A percentile compares a stretch with the other conserved stretches of the same genome.
Conservation (phyloP, 2,113 vertebrate genomes). For the Bothrops jararaca region DNA sequence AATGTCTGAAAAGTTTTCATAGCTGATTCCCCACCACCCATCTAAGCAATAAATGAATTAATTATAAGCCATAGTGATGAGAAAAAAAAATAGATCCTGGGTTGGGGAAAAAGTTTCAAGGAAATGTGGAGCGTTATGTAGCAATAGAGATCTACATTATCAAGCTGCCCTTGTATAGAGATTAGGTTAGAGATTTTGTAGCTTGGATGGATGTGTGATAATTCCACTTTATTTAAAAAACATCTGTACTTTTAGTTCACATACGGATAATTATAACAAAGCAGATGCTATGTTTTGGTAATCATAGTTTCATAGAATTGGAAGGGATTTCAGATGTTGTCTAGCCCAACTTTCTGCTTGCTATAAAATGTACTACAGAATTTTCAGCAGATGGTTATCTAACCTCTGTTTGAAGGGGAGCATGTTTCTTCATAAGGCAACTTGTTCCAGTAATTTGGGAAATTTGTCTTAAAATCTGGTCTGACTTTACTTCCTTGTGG, state of each 20-base stretch:
- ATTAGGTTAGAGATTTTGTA: background rate
- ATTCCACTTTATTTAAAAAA: background rate
- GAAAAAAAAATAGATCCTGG: background rate
- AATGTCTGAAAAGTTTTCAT: background rate
- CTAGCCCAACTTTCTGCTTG: background rate
- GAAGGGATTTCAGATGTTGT: background rate
- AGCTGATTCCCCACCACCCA: constrained; percentile 33
- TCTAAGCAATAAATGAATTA: constrained; percentile 35
- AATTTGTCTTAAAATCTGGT: background rate
- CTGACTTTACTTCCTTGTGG: background rate
- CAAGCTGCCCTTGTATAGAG: background rate
- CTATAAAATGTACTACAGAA: background rate
- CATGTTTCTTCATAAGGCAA: background rate
- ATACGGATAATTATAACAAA: background rate
- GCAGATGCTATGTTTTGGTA: background rate
- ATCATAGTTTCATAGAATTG: background rate
- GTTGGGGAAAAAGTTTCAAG: background rate
- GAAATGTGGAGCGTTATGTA: background rate
- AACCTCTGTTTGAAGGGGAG: background rate
- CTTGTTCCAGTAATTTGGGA: background rate
- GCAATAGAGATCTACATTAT: background rate
- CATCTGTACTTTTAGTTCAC: background rate
- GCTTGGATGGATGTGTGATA: background rate
- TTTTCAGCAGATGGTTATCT: background rate
- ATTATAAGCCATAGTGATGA: background rate